Percentiles rank a stretch among this genome's conserved stretches.
Conservation (phyloP, 2,113 vertebrate genomes). For the Lepidiolamprologus cunningtoni region DNA sequence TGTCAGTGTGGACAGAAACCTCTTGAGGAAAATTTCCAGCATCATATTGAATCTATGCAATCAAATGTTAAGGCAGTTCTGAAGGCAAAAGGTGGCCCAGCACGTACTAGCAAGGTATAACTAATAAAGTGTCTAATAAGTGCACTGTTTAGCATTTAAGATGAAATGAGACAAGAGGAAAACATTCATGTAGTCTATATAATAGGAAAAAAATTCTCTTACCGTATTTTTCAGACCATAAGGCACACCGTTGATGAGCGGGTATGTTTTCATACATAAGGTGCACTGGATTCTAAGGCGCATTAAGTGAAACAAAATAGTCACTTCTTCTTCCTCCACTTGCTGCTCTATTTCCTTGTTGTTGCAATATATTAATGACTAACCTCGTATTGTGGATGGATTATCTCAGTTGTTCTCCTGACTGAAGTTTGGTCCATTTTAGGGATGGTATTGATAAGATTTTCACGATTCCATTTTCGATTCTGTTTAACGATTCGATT, state of each 20-base stretch:
- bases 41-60: neutral
- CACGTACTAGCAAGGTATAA: neutral
- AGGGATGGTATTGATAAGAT: neutral
- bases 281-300: neutral
- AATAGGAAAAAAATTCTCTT: neutral
- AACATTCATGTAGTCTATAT: neutral
- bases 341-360: neutral
- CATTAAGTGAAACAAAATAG: neutral
- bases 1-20: neutral
- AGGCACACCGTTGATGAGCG: neutral
- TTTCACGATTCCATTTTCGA: neutral
- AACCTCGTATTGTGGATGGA: neutral
- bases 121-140: neutral
- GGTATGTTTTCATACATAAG: neutral
- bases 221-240: neutral
- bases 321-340: neutral
- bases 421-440: neutral
- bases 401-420: neutral
- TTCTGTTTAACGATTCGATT: rapidly evolving
- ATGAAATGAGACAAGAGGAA: neutral
- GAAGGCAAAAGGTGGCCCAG: neutral
- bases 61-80: neutral
- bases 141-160: neutral
- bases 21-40: neutral
- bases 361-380: neutral